Evolutionary conservation across 2,797 vertebrate species (phyloP), one percentile per base, ranked within the genome.

Genomic region (Dallia pectoralis): DNA sequence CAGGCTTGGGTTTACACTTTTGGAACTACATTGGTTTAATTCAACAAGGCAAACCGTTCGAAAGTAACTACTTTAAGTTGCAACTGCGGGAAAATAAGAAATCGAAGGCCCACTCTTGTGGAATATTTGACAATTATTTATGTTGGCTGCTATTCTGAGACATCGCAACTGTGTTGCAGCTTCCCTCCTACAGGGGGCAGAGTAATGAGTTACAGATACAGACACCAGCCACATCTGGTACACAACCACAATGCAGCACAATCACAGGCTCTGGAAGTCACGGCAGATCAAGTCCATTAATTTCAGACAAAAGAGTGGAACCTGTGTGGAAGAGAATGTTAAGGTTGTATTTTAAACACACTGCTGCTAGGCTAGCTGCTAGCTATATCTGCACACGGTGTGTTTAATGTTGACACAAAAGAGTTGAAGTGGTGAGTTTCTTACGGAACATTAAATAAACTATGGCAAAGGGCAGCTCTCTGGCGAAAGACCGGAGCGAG

Each of bases 311-410:
- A 47, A 14, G 15, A 12, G 11, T 27, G 9, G 12, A 27, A 27
- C 40, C 66, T 67, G 14, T 67, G 66, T 67, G 15, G n/a, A 27
- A 47, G 33, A 66, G 19, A 62, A 12, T 62, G 22, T 62, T 62
- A 29, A 15, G 29, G 63, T 14, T 47, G 44, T 67, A 3, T 49
- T 27, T 47, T 14, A 30, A 16, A 18, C 44, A 72, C 19, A 12
- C 1, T 30, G 27, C 61, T 49, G 18, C 49, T 29, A 4, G 44
- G 40, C 22, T 22, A 49, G 11, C 11, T 62, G 51, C 51, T 53
- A 53, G 51, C 16, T 56, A n/a, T 56, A 22, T 56, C 51, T 56
- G 51, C 25, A 5, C 25, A 29, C 61, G 15, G 25, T 63, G 22
- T 16, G 5, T 29, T 63, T 63, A 27, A 63, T 29, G 61, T 25